Evolutionary conservation across 1,140 invertebrate species (phyloP).

Genomic region (Sinella curviseta): DNA sequence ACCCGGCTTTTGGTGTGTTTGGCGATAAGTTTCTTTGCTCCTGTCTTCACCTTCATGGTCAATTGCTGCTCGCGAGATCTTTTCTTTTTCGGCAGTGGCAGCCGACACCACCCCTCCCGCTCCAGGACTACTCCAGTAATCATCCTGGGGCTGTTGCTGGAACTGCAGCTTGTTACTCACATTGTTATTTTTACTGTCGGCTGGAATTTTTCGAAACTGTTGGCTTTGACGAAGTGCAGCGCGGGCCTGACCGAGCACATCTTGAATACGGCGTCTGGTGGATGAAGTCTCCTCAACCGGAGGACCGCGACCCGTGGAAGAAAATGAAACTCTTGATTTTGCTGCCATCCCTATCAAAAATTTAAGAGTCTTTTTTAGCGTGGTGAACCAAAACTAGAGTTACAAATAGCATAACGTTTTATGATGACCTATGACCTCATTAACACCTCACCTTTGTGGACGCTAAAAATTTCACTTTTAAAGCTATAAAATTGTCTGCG

Average conservation of each 20-base stretch:
- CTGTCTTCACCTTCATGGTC: too few relatives aligned
- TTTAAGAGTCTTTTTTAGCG: too few relatives aligned
- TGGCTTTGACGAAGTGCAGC: slow-evolving; percentile 1
- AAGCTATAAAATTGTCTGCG: too few relatives aligned
- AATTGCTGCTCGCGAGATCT: too few relatives aligned
- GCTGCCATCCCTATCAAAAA: neutral
- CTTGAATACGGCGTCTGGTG: neutral
- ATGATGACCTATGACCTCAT: too few relatives aligned
- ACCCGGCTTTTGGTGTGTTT: too few relatives aligned
- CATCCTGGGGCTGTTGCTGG: neutral
- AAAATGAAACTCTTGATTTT: neutral
- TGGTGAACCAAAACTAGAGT: too few relatives aligned
- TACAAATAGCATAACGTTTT: too few relatives aligned
- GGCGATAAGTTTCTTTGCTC: too few relatives aligned
- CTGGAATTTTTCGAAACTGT: neutral
- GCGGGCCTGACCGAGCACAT: slow-evolving; percentile 4
- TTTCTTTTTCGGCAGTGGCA: too few relatives aligned
- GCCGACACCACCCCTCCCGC: neutral
- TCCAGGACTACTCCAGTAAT: neutral
- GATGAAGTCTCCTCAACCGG: neutral
- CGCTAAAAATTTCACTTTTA: too few relatives aligned
- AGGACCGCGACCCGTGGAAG: neutral
- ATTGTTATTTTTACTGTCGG: neutral
- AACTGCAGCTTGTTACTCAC: neutral
- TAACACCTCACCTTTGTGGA: too few relatives aligned